A percentile compares a stretch with the other conserved stretches of the same genome.
These are phyloP conservation scores for Prunella himalayana DNA, from an alignment of 2,113 vertebrate genomes.

Conservation along the genomic window DNA sequence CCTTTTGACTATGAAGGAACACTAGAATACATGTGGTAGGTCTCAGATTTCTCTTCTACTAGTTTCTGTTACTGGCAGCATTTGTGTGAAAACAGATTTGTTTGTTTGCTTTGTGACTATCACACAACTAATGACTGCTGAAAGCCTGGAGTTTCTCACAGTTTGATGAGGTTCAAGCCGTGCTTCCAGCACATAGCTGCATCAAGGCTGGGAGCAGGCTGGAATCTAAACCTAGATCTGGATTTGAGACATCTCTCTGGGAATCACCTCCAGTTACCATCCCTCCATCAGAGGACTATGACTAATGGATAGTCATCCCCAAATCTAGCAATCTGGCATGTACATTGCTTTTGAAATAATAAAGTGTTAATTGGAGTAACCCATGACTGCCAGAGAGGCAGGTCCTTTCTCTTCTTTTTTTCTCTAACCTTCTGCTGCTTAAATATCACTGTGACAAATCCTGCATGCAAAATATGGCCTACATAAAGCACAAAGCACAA, in stretches of 20 bases:
- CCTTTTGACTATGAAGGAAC: background rate
- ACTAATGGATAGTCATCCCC: background rate
- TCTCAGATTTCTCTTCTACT: background rate
- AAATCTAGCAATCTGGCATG: background rate
- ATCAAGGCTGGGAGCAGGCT: background rate
- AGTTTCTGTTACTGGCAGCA: background rate
- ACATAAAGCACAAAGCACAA: background rate
- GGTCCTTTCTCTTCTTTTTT: background rate
- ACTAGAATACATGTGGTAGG: background rate
- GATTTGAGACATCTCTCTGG: background rate
- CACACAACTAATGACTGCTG: background rate
- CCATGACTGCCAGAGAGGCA: background rate
- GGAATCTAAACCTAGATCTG: background rate
- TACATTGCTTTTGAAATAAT: background rate
- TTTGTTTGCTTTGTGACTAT: background rate
- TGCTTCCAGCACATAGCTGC: background rate
- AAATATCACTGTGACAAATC: background rate
- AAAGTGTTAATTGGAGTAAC: background rate
- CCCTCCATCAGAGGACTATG: background rate
- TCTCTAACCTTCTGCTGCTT: background rate
- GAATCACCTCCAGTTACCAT: background rate
- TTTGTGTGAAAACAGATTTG: background rate
- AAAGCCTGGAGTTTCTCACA: background rate
- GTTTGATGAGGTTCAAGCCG: background rate
- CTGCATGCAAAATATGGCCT: background rate